Evolutionary conservation across 2,888 invertebrate genomes (phyloP), one percentile per base, ranked within the genome.

Genomic region (Proisotoma minuta): DNA sequence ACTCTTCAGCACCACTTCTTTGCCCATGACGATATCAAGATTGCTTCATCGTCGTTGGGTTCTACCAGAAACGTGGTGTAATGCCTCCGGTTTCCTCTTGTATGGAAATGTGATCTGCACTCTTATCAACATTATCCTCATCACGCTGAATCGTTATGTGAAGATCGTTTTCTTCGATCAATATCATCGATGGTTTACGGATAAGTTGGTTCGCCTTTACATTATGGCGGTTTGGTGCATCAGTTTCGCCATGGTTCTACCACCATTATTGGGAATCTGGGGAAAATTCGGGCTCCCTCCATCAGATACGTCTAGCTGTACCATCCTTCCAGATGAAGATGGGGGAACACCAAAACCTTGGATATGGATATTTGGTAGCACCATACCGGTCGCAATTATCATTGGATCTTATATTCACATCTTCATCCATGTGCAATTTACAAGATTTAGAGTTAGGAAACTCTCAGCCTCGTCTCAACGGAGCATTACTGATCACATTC

Each of bases 41-140:
- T 49, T 20, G 39, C 1, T 27, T 0, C 20, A 20, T n/a, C 40
- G 20, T 1, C 8, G 10, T 1, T 61, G 56, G 60, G 23, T 48
- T 4, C 22, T 61, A 1, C 39, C 40, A 15, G 1, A 20, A 2
- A 20, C 40, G 1, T 1, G 50, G 18, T 54, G 59, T 34, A 22
- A 24, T 18, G 1, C 49, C 1, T 62, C 3, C 12, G 3, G 29
- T 2, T 28, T 26, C 12, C 2, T 48, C 1, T 22, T 63, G 1
- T 54, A 53, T 23, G 56, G 56, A 39, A 56, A 53, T 4, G 48
- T 59, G 1, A 59, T 54, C 0, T 59, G 59, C 53, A 23, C 63
- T 1, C 8, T 59, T 1, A 1, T 47, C 1, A 53, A 48, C 20
- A 26, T 62, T 1, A 12, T 62, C 24, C 10, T 3, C 8, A 62